A percentile compares a stretch with the other conserved stretches of the same genome.
Evolutionary conservation across 1,140 invertebrate genomes (phyloP).

Genomic region (Danaus melanippus): DNA sequence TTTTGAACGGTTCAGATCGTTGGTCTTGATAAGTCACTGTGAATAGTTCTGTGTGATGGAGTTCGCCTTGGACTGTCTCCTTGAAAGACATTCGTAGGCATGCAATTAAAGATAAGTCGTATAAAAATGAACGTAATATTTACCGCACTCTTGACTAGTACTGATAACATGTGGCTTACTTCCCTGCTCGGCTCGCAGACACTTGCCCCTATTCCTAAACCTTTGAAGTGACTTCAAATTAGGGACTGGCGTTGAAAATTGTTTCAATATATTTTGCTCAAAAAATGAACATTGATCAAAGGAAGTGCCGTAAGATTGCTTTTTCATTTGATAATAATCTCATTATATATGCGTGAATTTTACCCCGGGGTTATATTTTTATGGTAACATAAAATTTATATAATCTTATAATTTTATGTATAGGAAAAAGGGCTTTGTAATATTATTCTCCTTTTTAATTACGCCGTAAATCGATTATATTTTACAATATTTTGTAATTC

Average conservation of each 20-base stretch:
- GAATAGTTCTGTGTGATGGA: slow-evolving; percentile 58
- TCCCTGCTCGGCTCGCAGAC: slow-evolving; percentile 13
- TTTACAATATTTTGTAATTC: too few relatives aligned
- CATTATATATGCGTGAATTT: slow-evolving; percentile 9
- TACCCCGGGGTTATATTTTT: slow-evolving; percentile 5
- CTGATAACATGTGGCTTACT: slow-evolving; percentile 35
- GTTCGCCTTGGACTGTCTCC: slow-evolving; percentile 53
- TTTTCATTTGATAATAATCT: slow-evolving; percentile 7
- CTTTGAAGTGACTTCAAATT: slow-evolving; percentile 31
- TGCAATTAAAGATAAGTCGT: slow-evolving; percentile 70
- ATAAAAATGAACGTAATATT: slow-evolving; percentile 58
- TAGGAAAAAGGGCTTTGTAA: too few relatives aligned
- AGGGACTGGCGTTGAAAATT: slow-evolving; percentile 25
- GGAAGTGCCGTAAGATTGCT: slow-evolving; percentile 19
- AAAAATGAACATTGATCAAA: slow-evolving; percentile 28
- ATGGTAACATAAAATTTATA: slow-evolving; percentile 1
- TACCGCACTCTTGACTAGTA: slow-evolving; percentile 45
- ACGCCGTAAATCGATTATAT: too few relatives aligned
- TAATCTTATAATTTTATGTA: neutral
- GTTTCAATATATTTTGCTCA: slow-evolving; percentile 27
- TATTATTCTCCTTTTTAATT: too few relatives aligned
- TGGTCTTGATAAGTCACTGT: slow-evolving; percentile 40
- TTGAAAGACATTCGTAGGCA: slow-evolving; percentile 67
- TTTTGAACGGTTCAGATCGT: slow-evolving; percentile 37
- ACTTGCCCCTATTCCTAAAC: slow-evolving; percentile 17